Conservation (phyloP, 2,888 invertebrate species). For the Microctonus brassicae region DNA sequence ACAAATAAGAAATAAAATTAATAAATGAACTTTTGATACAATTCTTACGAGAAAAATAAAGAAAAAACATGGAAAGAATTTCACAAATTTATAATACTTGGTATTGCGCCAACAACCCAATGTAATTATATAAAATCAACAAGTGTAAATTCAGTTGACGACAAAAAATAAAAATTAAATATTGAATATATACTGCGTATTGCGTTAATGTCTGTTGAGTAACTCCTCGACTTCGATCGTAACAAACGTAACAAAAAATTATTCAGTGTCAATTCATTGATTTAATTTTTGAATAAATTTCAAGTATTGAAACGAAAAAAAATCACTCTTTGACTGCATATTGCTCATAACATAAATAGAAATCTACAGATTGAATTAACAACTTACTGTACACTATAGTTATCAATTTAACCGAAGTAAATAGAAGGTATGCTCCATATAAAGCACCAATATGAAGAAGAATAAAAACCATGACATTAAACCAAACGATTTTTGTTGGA, state of each 20-base stretch:
- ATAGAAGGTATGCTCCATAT: constrained; percentile 81
- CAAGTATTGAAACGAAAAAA: no score
- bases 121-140: background rate
- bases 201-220: background rate
- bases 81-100: background rate
- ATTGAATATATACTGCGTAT: background rate
- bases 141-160: background rate
- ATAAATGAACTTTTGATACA: background rate
- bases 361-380: background rate
- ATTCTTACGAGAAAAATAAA: background rate
- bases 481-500: constrained; percentile 78
- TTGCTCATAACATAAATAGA: no score
- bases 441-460: constrained; percentile 83
- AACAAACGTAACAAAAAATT: background rate
- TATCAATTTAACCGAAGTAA: constrained; percentile 81
- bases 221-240: background rate
- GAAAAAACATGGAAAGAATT: background rate
- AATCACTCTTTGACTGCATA: no score
- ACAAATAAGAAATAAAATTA: constrained; percentile 34
- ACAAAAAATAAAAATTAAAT: background rate
- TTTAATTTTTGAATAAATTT: no score
- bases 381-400: constrained; percentile 81
- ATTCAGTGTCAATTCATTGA: no score
- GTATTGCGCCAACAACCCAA: background rate
- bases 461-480: constrained; percentile 83